phyloP scores from a whole-genome alignment of 2,113 vertebrate species.

The Centropus bengalensis region DNA sequence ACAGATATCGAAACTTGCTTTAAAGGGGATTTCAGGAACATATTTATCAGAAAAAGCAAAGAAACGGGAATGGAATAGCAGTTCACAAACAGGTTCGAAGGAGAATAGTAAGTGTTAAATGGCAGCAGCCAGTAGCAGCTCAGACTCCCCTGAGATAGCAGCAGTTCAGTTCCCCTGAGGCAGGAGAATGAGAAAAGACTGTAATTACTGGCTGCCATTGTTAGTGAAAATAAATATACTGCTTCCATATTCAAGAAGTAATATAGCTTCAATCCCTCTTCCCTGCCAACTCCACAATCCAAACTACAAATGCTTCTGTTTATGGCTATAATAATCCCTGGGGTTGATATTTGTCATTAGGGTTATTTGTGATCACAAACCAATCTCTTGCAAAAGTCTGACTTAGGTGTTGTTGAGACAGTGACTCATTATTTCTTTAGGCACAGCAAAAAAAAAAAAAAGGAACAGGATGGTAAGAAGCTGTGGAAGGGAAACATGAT shows the following conservation, averaged over 20 bases:
- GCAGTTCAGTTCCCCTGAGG: neutral
- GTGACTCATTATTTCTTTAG: neutral
- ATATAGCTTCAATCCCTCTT: neutral
- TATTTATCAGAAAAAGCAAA: neutral
- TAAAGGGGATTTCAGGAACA: neutral
- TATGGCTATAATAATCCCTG: neutral
- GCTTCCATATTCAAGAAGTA: neutral
- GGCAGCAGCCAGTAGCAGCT: neutral
- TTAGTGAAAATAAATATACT: conserved; percentile 21
- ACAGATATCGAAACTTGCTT: neutral
- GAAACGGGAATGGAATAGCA: neutral
- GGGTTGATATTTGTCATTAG: neutral
- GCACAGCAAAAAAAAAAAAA: neutral
- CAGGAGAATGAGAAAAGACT: neutral
- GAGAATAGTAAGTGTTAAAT: neutral
- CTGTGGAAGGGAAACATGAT: neutral
- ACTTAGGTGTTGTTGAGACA: neutral
- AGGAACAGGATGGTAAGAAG: neutral
- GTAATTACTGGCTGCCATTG: conserved; percentile 23
- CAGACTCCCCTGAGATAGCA: neutral
- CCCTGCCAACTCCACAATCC: neutral
- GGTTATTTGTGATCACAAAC: neutral
- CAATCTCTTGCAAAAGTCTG: neutral
- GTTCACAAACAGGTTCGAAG: neutral
- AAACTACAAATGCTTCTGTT: neutral